A percentile compares a stretch with the other conserved stretches of the same genome.
These are phyloP conservation scores for Microtus pennsylvanicus DNA, from an alignment of 2,113 vertebrate genomes.

Conservation along the genomic window DNA sequence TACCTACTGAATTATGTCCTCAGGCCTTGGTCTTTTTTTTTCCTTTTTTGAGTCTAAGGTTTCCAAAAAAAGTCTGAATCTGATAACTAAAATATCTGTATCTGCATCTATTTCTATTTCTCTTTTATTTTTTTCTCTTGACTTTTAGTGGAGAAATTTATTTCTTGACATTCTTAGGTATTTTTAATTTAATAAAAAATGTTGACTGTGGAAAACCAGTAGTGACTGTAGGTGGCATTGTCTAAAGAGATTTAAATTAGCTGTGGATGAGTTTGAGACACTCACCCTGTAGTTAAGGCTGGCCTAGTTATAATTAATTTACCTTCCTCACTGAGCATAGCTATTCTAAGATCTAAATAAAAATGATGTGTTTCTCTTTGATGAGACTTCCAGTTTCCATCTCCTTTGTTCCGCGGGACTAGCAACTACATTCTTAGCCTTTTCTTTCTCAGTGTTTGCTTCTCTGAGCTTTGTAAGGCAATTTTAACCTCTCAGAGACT, in stretches of 20 bases:
- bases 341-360: constrained; percentile 3
- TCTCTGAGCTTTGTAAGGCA: background rate
- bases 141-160: background rate
- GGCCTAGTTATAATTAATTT: constrained; percentile 4
- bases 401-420: background rate
- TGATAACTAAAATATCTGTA: background rate
- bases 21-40: background rate
- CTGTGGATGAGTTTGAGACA: background rate
- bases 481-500: background rate
- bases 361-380: background rate
- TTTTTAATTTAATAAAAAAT: background rate
- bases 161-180: background rate
- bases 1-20: background rate
- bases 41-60: background rate
- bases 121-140: background rate
- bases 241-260: background rate
- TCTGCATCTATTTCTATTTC: background rate
- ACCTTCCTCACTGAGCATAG: background rate
- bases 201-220: background rate
- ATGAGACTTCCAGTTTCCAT: background rate
- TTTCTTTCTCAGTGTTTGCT: background rate
- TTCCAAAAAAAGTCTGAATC: background rate
- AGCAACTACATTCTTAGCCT: background rate
- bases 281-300: background rate
- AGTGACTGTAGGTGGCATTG: background rate